Evolutionary conservation across 2,113 vertebrate genomes (phyloP), one percentile per base, ranked within the genome.

Genomic region (Pachycephala philippinensis): DNA sequence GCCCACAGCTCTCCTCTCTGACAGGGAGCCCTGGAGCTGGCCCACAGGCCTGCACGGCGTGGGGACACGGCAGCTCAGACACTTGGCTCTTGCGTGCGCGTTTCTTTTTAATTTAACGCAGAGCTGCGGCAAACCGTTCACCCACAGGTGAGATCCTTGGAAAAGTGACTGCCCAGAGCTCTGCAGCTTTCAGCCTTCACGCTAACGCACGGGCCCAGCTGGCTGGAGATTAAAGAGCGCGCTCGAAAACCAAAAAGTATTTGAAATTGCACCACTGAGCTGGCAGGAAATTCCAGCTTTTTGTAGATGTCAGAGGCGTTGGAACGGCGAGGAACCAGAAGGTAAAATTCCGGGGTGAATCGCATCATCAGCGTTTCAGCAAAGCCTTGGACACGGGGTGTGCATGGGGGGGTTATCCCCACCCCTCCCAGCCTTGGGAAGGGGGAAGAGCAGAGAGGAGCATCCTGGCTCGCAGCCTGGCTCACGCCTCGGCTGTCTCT

Each of bases 221-320:
- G 97, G 97, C 96, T 87, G 24, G 72, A 97, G 97, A 97, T 97
- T 96, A 97, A 97, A 97, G 97, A 89, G 76, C 6, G 0, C 86
- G 79, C 84, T 88, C 17, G 33, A 94, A 96, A 97, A 96, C 95
- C 94, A 91, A 95, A 95, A 95, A 96, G 96, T 88, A 92, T 95
- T 97, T 95, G 86, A 93, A 96, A 97, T 93, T 96, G 85, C 97
- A 91, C 94, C 86, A 89, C 93, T 54, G 92, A 90, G 78, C 97
- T 96, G 95, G 97, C 97, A 97, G 97, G 97, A 97, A 97, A 97
- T 97, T 97, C 97, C 97, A 97, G 95, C 91, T 95, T 93, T 97
- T 84, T 92, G 93, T 91, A 88, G 90, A 93, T 84, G 95, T 95
- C 7, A 88, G 97, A 97, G 97, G 96, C 78, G 53, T 94, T 92